Evolutionary conservation across 2,797 vertebrate genomes (phyloP).

Genomic region (Falco novaeseelandiae): DNA sequence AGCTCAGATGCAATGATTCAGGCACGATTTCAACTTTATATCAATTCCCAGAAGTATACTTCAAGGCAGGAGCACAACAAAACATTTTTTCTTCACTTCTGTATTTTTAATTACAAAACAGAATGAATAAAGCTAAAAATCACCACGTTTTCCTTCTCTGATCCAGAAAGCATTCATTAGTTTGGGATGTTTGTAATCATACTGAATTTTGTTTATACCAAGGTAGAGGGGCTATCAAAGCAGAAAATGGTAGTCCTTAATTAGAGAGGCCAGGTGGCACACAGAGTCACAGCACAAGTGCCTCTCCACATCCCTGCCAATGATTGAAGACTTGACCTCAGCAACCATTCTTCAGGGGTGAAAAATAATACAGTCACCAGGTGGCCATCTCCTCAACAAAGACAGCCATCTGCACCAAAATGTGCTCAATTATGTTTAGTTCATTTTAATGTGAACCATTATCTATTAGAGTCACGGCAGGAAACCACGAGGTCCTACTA

Average conservation of each 20-base stretch:
- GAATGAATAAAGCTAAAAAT: conserved; percentile 4
- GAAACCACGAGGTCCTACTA: conserved; percentile 52
- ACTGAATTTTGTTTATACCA: background rate
- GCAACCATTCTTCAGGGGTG: conserved; percentile 57
- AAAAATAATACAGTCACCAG: conserved; percentile 68
- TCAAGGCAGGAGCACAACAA: background rate
- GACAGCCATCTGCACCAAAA: conserved; percentile 58
- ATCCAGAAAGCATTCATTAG: background rate
- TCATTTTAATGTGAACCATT: conserved; percentile 63
- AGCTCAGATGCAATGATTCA: conserved; percentile 12
- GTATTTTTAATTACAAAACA: conserved; percentile 44
- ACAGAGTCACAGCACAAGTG: conserved; percentile 33
- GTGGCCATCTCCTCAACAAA: conserved; percentile 55
- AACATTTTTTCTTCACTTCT: background rate
- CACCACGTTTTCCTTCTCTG: background rate
- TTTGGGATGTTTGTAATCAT: conserved; percentile 6
- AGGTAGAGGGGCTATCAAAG: conserved; percentile 57
- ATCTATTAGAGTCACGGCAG: conserved; percentile 58
- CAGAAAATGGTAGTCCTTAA: conserved; percentile 66
- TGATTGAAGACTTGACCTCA: conserved; percentile 67
- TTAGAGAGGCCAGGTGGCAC: conserved; percentile 71
- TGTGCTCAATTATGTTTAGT: conserved; percentile 69
- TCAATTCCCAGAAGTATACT: conserved; percentile 5
- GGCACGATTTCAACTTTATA: background rate
- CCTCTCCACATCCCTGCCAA: conserved; percentile 28